Evolutionary conservation across 2,113 vertebrate genomes (phyloP), one percentile per base, ranked within the genome.

Genomic region (Passer domesticus): DNA sequence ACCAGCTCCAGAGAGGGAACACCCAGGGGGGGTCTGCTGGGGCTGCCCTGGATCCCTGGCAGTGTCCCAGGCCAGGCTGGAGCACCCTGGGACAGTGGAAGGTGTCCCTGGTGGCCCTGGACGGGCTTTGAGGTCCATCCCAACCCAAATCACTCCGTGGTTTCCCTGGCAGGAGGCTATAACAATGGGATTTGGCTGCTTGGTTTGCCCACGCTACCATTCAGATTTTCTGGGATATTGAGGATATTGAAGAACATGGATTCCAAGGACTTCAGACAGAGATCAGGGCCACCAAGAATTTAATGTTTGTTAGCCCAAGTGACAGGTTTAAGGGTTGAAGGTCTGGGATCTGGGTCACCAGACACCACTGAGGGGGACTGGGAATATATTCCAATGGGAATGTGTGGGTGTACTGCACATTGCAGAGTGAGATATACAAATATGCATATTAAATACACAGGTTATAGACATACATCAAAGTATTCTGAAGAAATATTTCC

Each of bases 21-120:
- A 9, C 0, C 25, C 60, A 9, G 46, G 35, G 22, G 7, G 19
- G 24, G 13, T 11, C 2, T 2, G 62, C 25, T 28, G 76, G 2
- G 47, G 75, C 37, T 78, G 59, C 19, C 15, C 41, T 11, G 74
- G 17, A n/a, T 18, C 14, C 44, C 55, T 28, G 24, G 44, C 0
- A 15, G 15, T 6, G 37, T 3, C 37, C 46, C 6, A n/a, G 55
- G 41, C 15, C 50, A 20, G 77, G 28, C 0, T 37, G 62, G 53
- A 41, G 78, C 63, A 33, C 1, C n/a, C 43, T 59, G 78, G 23
- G 35, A 16, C 2, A 4, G 43, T 27, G 30, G 30, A 3, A 39
- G 24, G 14, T n/a, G 53, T 7, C 30, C 14, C 64, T 43, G 30
- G 17, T 47, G 53, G 8, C n/a, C 11, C 64, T 43, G 46, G 67